phyloP scores from a whole-genome alignment of 2,888 invertebrate species.

The Plusia festucae region DNA sequence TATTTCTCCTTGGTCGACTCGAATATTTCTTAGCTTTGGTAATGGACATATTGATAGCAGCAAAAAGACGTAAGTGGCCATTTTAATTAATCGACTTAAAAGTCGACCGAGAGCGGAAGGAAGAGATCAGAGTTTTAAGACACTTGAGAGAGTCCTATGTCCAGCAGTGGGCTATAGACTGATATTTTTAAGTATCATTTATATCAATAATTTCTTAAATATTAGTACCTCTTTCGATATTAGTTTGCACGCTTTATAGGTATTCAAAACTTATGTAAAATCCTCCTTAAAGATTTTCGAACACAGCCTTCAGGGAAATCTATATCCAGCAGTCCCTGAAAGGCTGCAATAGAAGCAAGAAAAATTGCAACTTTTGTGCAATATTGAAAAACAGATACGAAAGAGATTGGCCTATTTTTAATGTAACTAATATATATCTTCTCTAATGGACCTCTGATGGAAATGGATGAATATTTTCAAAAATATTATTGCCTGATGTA shows the following conservation, averaged over 20 bases:
- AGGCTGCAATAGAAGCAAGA: neutral
- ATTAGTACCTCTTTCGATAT: neutral
- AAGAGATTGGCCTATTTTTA: too few relatives aligned
- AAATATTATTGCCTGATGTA: too few relatives aligned
- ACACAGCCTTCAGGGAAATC: neutral
- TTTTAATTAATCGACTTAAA: conserved; percentile 22
- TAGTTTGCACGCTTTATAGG: neutral
- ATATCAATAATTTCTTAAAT: too few relatives aligned
- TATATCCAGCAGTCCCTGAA: neutral
- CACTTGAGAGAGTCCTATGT: neutral
- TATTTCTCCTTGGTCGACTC: conserved; percentile 78
- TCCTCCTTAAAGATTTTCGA: neutral
- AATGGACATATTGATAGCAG: conserved; percentile 52
- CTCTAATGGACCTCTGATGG: too few relatives aligned
- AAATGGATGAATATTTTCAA: too few relatives aligned
- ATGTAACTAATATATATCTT: too few relatives aligned
- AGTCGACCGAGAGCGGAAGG: neutral
- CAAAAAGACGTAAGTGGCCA: conserved; percentile 30
- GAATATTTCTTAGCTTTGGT: conserved; percentile 68
- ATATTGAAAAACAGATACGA: neutral
- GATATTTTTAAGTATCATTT: too few relatives aligned
- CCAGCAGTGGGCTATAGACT: neutral
- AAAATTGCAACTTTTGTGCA: neutral
- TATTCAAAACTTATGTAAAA: neutral
- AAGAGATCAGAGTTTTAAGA: neutral